Base-by-base conservation (phyloP, 2,888 invertebrate species). In the Melanotus villosus region DNA sequence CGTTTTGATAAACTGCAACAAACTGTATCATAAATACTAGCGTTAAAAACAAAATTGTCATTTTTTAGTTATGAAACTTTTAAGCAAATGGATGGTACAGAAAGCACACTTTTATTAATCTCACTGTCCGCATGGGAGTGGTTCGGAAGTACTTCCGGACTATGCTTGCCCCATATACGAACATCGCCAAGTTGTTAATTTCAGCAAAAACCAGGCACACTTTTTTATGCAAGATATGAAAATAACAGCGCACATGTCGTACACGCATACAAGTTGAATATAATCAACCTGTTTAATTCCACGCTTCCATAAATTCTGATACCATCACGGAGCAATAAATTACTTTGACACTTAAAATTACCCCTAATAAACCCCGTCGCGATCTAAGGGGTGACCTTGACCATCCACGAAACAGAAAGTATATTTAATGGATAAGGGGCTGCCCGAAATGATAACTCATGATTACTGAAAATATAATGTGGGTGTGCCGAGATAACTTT, bases 201-300 rank as follows among this genome's bases (percentile, higher is more conserved):
- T 1, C 12, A 12, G 36, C 10, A 14, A 14, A 38, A 38, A 38
- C 14, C 12, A 12, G 12, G 19, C 21, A 21, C 45, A 45, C 10
- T 19, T 47, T 43, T 47, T 47, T 47, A 41, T 14, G 36, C 45
- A n/a, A 45, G 19, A 47, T 47, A 47, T 47, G 26, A 26, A 47
- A 12, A 47, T 47, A 47, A 47, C 12, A 26, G n/a, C 6, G n/a
- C 4, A 23, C 47, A 12, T 26, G 26, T 47, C 26, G 58, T 47
- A 50, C 52, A 58, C 50, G 65, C 50, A 50, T 59, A 65, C 52
- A 38, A 54, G 52, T 54, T 45, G 56, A 52, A 67, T 60, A 60
- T 67, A 67, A 67, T 54, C 60, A 54, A 56, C 30, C 67, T 60
- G 54, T 43, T 67, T 67, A 67, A 52, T 59, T 50, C 60, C 59